Evolutionary conservation across 1,140 invertebrate species (phyloP).

Genomic region (Hylaeus anthracinus): DNA sequence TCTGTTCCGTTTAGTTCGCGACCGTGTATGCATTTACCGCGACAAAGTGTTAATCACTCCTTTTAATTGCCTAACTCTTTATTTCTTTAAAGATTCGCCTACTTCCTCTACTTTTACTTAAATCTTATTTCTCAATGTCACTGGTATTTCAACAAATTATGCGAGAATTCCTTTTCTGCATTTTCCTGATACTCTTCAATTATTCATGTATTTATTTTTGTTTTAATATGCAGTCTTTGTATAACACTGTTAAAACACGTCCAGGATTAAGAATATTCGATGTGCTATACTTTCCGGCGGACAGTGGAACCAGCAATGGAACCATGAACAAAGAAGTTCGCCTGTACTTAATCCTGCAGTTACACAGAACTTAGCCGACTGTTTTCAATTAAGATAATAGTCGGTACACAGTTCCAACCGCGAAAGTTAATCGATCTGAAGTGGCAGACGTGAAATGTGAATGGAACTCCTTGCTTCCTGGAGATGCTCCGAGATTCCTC

Average conservation of each 20-base stretch:
- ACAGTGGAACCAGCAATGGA: background rate
- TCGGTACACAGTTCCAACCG: constrained; percentile 2
- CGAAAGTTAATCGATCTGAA: constrained; percentile 26
- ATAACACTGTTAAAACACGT: background rate
- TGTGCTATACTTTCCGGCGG: background rate
- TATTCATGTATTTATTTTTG: no score
- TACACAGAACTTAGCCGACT: constrained; percentile 29
- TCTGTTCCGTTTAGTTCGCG: background rate
- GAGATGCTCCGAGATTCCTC: background rate
- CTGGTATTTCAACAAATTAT: no score
- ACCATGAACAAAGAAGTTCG: constrained; percentile 7
- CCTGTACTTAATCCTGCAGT: constrained; percentile 21
- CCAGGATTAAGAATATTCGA: constrained; percentile 7
- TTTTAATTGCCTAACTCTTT: background rate
- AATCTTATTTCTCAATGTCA: no score
- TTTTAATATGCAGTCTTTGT: no score
- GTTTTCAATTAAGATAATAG: constrained; percentile 46
- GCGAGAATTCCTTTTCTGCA: no score
- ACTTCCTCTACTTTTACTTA: no score
- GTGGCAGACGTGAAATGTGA: constrained; percentile 19
- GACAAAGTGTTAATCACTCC: background rate
- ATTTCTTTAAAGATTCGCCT: no score
- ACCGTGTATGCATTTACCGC: background rate
- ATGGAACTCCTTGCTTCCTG: background rate
- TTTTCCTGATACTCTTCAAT: no score